phyloP scores from a whole-genome alignment of 2,888 invertebrate genomes.

The Argynnis bischoffii region DNA sequence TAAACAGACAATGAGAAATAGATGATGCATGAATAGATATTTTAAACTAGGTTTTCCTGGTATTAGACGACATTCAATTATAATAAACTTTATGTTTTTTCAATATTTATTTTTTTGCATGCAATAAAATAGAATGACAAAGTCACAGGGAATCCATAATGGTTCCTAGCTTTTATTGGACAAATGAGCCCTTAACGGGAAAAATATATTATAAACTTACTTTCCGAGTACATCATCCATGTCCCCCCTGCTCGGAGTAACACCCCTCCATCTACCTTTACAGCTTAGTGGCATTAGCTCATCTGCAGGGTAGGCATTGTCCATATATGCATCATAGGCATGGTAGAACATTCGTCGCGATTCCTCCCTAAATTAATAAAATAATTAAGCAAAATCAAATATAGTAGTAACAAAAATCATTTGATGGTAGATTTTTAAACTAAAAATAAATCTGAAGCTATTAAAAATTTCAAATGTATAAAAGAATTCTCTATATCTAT shows the following conservation, averaged over 20 bases:
- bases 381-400: not conserved
- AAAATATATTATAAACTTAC: constrained; percentile 82
- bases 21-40: no score
- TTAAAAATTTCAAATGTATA: no score
- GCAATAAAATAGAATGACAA: no score
- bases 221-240: constrained; percentile 98
- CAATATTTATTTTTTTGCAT: no score
- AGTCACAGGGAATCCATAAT: no score
- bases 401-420: not conserved
- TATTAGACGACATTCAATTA: no score
- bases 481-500: no score
- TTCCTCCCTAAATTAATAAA: constrained; percentile 86
- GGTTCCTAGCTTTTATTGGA: no score
- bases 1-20: no score
- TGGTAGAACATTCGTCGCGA: constrained; percentile 98
- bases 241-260: constrained; percentile 95
- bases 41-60: no score
- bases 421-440: not conserved
- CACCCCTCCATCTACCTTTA: constrained; percentile 94
- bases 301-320: constrained; percentile 98
- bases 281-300: constrained; percentile 99
- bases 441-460: no score
- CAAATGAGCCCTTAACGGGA: not conserved
- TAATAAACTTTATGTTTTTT: no score
- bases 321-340: constrained; percentile 97